Evolutionary conservation across 2,113 vertebrate species (phyloP).

Genomic region (Megaleporinus macrocephalus): DNA sequence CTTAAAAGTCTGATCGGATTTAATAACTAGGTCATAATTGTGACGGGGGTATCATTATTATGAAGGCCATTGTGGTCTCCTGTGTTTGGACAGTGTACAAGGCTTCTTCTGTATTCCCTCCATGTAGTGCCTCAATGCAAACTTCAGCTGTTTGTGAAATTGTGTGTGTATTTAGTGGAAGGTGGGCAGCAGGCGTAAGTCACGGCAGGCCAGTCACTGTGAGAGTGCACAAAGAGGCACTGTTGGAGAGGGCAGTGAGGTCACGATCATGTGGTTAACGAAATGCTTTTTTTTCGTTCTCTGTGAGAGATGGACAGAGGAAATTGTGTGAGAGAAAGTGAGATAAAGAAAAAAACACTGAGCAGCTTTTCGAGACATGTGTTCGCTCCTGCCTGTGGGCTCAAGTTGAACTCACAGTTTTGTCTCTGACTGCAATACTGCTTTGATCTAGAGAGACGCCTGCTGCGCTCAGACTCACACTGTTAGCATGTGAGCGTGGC

Average conservation of each 20-base stretch:
- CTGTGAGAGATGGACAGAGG: neutral
- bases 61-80: neutral
- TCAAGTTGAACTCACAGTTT: neutral
- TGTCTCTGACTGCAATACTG: neutral
- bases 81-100: neutral
- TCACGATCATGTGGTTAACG: slow-evolving; percentile 50
- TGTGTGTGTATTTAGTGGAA: slow-evolving; percentile 24
- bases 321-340: neutral
- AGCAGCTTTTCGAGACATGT: too few relatives aligned
- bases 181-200: slow-evolving; percentile 22
- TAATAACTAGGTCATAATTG: too few relatives aligned
- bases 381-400: neutral
- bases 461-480: neutral
- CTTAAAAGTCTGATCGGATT: too few relatives aligned
- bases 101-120: neutral
- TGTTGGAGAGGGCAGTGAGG: slow-evolving; percentile 45
- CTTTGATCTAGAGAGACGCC: neutral
- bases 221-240: slow-evolving; percentile 48
- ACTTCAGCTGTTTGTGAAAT: neutral
- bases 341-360: neutral
- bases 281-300: slow-evolving; percentile 2
- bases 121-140: neutral
- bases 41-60: neutral
- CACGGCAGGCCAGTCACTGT: slow-evolving; percentile 21
- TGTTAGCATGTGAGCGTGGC: neutral